Conservation (phyloP, 2,888 invertebrate genomes). For the Callinectes sapidus region DNA sequence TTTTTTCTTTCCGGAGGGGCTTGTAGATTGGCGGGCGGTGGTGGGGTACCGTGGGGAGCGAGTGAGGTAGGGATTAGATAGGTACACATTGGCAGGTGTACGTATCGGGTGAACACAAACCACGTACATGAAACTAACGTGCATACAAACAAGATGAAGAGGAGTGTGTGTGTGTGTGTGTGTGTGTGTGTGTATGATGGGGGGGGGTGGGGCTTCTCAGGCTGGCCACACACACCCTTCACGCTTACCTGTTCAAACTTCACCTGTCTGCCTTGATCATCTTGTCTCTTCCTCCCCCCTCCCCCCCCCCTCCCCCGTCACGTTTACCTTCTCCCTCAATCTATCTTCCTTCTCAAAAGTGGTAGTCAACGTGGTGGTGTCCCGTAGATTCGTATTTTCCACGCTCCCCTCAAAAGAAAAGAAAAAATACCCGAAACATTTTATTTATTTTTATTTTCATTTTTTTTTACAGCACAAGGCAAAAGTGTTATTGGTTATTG, state of each 20-base stretch:
- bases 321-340: neutral
- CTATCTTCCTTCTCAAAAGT: neutral
- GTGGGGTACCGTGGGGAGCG: neutral
- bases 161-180: neutral
- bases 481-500: neutral
- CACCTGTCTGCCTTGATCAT: neutral
- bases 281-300: neutral
- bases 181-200: too few relatives aligned
- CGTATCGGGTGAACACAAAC: neutral
- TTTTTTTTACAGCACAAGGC: neutral
- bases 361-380: neutral
- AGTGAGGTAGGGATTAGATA: neutral
- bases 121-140: neutral
- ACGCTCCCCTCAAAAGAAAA: neutral
- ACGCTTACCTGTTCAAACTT: neutral
- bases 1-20: neutral
- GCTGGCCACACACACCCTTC: neutral
- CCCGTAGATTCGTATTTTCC: neutral
- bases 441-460: too few relatives aligned
- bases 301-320: too few relatives aligned
- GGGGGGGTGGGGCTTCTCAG: too few relatives aligned
- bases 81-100: slow-evolving; percentile 10
- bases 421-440: neutral
- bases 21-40: neutral
- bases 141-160: neutral